phyloP scores from a whole-genome alignment of 1,140 invertebrate species.

The Plectus sambesii region DNA sequence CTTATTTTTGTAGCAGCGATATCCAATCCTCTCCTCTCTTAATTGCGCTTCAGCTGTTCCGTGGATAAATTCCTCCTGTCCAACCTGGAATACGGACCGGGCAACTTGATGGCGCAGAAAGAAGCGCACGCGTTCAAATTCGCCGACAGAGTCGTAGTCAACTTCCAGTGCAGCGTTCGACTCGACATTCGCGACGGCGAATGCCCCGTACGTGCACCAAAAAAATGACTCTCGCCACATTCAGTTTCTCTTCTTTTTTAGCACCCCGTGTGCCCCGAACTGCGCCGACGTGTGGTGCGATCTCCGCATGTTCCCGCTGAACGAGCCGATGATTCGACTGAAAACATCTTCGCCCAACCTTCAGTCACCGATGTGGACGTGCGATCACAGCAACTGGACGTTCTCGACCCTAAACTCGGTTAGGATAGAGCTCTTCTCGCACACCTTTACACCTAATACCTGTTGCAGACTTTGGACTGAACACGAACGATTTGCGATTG shows the following conservation, averaged over 20 bases:
- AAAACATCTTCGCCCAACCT: constrained; percentile 5
- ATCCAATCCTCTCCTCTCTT: background rate
- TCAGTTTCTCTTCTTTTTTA: constrained; percentile 20
- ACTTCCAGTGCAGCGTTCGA: constrained; percentile 39
- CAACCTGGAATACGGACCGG: constrained; percentile 40
- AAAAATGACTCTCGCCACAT: background rate
- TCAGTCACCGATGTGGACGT: constrained; percentile 32
- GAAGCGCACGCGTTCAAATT: constrained; percentile 44
- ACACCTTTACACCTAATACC: no score
- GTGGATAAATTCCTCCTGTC: constrained; percentile 39
- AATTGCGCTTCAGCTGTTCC: constrained; percentile 29
- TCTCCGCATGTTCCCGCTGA: constrained; percentile 17
- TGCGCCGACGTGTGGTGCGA: constrained; percentile 17
- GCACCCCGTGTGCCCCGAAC: constrained; percentile 36
- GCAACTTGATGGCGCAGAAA: constrained; percentile 34
- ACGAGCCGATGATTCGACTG: constrained; percentile 7
- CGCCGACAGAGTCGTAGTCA: constrained; percentile 41
- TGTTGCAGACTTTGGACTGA: no score
- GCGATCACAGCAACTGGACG: constrained; percentile 26
- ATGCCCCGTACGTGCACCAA: constrained; percentile 27
- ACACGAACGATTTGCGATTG: no score
- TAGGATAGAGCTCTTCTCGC: no score
- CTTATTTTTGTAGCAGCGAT: background rate
- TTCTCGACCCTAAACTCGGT: constrained; percentile 33
- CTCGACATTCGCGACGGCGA: constrained; percentile 39